Percentiles rank a stretch among this genome's conserved stretches.
Evolutionary conservation across 1,140 invertebrate species (phyloP).

Genomic region (Drosophila ogumai): DNA sequence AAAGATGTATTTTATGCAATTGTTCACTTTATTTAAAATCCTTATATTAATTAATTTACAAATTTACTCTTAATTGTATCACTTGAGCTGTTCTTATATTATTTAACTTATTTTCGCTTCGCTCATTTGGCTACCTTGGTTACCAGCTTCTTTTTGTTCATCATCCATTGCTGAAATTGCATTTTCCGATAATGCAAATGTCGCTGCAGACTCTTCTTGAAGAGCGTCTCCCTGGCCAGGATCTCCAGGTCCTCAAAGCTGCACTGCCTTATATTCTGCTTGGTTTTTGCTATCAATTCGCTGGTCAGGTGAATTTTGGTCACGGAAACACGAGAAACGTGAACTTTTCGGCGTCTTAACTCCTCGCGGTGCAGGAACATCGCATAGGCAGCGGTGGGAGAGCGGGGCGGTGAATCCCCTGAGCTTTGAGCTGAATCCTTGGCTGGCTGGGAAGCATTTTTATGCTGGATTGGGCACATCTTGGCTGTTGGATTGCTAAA

Average conservation of each 20-base stretch:
- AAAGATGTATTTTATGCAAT: not conserved
- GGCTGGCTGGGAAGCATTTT: conserved; percentile 1
- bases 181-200: conserved; percentile 63
- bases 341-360: conserved; percentile 49
- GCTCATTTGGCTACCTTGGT: not conserved
- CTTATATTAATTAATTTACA: not conserved
- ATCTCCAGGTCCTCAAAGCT: conserved; percentile 70
- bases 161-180: conserved; percentile 47
- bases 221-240: conserved; percentile 65
- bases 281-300: conserved; percentile 62
- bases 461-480: conserved; percentile 55
- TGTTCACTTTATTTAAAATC: not conserved
- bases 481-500: conserved; percentile 30
- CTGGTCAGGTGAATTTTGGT: conserved; percentile 71
- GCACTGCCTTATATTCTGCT: conserved; percentile 59
- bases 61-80: conserved; percentile 14
- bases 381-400: conserved; percentile 62
- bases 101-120: not conserved
- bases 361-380: conserved; percentile 70
- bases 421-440: conserved; percentile 9
- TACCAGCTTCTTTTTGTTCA: conserved; percentile 35
- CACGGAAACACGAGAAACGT: conserved; percentile 31
- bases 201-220: conserved; percentile 61
- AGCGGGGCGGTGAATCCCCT: not conserved
- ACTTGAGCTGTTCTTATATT: conserved; percentile 36